phyloP scores from a whole-genome alignment of 2,797 vertebrate species.

The Tinamus major region DNA sequence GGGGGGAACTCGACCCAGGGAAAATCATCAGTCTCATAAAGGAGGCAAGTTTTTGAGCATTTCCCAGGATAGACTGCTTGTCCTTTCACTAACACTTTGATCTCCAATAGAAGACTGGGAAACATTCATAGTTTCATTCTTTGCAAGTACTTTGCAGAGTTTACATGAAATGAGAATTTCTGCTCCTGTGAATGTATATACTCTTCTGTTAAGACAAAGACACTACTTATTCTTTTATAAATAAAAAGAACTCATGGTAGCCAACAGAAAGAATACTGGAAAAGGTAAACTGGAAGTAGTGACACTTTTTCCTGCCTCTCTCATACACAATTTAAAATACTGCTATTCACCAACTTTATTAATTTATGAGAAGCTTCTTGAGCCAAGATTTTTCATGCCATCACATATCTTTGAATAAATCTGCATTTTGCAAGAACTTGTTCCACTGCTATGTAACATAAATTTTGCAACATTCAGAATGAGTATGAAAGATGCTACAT shows the following conservation, averaged over 20 bases:
- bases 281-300: not conserved
- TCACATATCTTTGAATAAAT: not conserved
- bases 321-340: not conserved
- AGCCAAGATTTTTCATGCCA: not conserved
- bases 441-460: not conserved
- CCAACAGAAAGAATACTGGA: not conserved
- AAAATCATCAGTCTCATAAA: no score
- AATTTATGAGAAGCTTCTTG: not conserved
- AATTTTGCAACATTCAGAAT: not conserved
- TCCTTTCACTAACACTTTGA: not conserved
- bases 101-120: not conserved
- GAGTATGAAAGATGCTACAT: not conserved
- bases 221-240: not conserved
- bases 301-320: not conserved
- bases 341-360: not conserved
- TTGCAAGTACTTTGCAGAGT: constrained; percentile 5
- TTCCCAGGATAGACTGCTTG: not conserved
- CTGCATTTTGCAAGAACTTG: not conserved
- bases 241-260: not conserved
- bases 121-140: not conserved
- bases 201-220: not conserved
- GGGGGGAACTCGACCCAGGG: no score
- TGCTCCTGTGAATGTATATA: not conserved
- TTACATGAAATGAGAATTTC: not conserved
- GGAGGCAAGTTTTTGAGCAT: not conserved